Percentiles rank a stretch among this genome's conserved stretches.
phyloP scores from a whole-genome alignment of 2,888 invertebrate genomes.

The Pyrocoelia pectoralis region DNA sequence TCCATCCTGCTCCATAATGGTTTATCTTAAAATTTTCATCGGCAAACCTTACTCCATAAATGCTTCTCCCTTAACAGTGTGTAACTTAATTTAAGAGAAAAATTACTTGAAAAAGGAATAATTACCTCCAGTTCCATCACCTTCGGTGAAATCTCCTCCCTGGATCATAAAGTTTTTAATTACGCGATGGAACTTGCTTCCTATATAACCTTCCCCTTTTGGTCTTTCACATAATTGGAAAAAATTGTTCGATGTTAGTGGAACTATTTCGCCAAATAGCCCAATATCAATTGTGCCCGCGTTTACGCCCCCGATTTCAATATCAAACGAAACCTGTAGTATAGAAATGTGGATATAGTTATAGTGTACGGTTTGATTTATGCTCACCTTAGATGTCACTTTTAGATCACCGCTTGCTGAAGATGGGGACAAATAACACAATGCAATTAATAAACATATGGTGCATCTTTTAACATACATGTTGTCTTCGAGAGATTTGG shows the following conservation, averaged over 20 bases:
- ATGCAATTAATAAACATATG: too few species aligned
- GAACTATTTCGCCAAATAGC: constrained; percentile 93
- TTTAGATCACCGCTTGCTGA: too few species aligned
- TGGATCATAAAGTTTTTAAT: constrained; percentile 95
- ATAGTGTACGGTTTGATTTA: too few species aligned
- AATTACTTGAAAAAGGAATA: constrained; percentile 88
- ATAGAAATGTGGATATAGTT: too few species aligned
- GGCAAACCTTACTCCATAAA: constrained; percentile 90
- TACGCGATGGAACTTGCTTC: constrained; percentile 89
- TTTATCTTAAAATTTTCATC: constrained; percentile 98
- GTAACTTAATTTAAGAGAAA: constrained; percentile 16
- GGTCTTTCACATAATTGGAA: constrained; percentile 78
- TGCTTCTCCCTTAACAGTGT: constrained; percentile 79
- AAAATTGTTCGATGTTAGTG: constrained; percentile 89
- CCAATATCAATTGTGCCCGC: constrained; percentile 82
- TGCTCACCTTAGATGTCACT: too few species aligned
- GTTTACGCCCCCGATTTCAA: constrained; percentile 76
- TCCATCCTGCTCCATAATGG: constrained; percentile 95
- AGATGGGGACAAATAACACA: too few species aligned
- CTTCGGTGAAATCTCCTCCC: constrained; percentile 96
- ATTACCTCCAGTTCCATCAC: too few species aligned
- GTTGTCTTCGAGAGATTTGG: too few species aligned
- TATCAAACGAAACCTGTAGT: constrained; percentile 94
- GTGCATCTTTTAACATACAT: too few species aligned
- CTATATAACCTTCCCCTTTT: constrained; percentile 84